A percentile compares a stretch with the other conserved stretches of the same genome.
phyloP scores from a whole-genome alignment of 1,140 invertebrate genomes.

The Propsilocerus akamusi region DNA sequence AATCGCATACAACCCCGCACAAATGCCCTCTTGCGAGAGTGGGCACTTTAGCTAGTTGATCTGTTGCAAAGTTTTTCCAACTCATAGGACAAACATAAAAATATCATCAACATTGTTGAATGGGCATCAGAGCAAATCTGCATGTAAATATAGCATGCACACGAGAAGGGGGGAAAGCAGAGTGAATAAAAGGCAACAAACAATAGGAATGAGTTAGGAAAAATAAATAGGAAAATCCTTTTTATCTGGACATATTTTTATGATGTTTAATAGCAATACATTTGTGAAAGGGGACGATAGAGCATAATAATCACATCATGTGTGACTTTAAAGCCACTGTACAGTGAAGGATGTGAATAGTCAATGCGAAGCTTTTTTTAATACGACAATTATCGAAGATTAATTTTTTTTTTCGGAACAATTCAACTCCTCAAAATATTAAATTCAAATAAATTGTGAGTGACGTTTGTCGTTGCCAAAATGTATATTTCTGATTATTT shows the following conservation, averaged over 20 bases:
- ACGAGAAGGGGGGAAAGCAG: no score
- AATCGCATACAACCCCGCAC: no score
- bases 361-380: no score
- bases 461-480: background rate
- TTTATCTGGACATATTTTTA: background rate
- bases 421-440: background rate
- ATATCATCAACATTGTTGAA: no score
- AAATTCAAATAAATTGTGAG: background rate
- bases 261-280: background rate
- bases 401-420: background rate
- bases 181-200: background rate
- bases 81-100: background rate
- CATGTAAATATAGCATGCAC: no score
- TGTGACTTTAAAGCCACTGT: no score
- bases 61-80: no score
- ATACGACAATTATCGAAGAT: constrained; percentile 1
- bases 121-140: no score
- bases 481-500: background rate
- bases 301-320: background rate
- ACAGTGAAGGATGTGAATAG: no score
- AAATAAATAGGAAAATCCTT: no score
- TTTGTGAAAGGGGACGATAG: background rate
- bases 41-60: no score
- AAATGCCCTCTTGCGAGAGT: no score
- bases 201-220: background rate